Base-by-base conservation (phyloP, 2,797 vertebrate species). In the Phrynocephalus guinanensis region DNA sequence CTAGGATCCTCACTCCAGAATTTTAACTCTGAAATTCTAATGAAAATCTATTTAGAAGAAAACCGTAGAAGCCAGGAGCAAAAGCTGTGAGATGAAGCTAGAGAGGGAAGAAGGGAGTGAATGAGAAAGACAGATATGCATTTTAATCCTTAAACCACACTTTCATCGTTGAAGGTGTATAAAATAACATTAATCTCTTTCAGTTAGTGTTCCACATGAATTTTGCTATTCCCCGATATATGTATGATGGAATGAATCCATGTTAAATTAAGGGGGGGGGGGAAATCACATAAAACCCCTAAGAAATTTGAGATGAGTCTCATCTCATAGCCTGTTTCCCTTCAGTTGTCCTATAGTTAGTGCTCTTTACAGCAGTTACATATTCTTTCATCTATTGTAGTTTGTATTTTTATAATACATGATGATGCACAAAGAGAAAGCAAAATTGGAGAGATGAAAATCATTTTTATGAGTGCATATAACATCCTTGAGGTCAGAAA, bases 401-500 rank as follows among this genome's bases (percentile, higher is more conserved):
- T 38, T 8, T 85, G n/a, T 7, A 16, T 28, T 11, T 85, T 52
- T 67, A 3, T 70, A 80, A 76, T 70, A 24, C 33, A 26, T 30
- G 20, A 2, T 38, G 30, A 16, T 80, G 20, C 56, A 76, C 24
- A 24, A 44, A 84, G 86, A 81, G 33, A 60, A 85, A 87, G 16
- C 24, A 77, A 9, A 84, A 87, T 82, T 90, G 38, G 83, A 89
- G 44, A 20, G 79, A 82, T 22, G 80, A 90, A 48, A 91, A 87
- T 4, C 33, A 60, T 77, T 63, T 87, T 86, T 30, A 84, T 67
- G 60, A 86, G 87, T 90, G 77, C 86, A 50, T 3, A 86, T 84
- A 73, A 92, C 71, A 33, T 60, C 8, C 76, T 16, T 88, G 48
- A 56, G 84, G 71, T 28, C 67, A 67, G 16, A 82, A 82, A 85